These are phyloP conservation scores for Caenorhabditis sinica DNA, from an alignment of 2,888 invertebrate species.

Conservation along the genomic window DNA sequence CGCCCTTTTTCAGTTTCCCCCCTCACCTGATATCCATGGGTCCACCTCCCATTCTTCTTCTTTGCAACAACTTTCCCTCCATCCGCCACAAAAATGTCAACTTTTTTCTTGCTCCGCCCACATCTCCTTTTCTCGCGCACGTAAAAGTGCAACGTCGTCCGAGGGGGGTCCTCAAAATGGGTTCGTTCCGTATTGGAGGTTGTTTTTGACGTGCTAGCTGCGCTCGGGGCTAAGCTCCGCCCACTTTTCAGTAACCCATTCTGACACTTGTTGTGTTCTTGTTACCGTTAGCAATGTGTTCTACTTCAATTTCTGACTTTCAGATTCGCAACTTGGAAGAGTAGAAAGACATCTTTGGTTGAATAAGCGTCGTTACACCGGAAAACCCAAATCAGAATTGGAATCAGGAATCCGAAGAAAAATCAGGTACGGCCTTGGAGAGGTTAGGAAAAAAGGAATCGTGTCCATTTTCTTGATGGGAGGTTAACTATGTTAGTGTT, in stretches of 20 bases:
- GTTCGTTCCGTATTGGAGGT: conserved; percentile 29
- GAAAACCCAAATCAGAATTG: conserved; percentile 13
- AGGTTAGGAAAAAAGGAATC: conserved; percentile 9
- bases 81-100: conserved; percentile 11
- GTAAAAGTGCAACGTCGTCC: conserved; percentile 44
- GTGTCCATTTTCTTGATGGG: background rate
- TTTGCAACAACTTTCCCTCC: background rate
- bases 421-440: conserved; percentile 50
- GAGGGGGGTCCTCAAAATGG: conserved; percentile 8
- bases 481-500: conserved; percentile 50
- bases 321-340: conserved; percentile 21
- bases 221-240: conserved; percentile 9
- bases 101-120: conserved; percentile 19
- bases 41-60: background rate
- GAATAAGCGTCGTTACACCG: background rate
- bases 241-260: background rate
- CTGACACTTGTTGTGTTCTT: background rate
- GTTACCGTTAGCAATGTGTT: background rate
- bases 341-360: background rate
- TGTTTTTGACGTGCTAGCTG: conserved; percentile 26
- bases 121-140: conserved; percentile 10
- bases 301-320: background rate
- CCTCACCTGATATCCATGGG: background rate
- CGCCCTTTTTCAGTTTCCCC: background rate
- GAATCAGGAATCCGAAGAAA: background rate